Conservation (phyloP, 2,113 vertebrate species). For the Coreoperca whiteheadi region DNA sequence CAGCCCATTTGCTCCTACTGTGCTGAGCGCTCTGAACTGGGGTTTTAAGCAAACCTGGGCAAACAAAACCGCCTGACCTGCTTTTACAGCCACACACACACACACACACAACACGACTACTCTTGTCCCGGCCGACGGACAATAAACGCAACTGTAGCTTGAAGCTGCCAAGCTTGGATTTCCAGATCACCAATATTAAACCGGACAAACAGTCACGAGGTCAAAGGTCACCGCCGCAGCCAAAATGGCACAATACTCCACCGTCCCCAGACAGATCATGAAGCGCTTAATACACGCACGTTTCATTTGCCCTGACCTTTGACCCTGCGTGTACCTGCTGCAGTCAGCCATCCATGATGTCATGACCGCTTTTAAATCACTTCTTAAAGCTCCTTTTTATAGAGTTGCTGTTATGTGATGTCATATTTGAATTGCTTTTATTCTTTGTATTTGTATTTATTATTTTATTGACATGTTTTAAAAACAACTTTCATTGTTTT, state of each 20-base stretch:
- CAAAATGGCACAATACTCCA: background rate
- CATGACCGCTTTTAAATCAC: too few relatives aligned
- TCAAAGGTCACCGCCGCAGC: constrained; percentile 37
- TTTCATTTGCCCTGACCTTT: constrained; percentile 24
- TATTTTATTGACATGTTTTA: too few relatives aligned
- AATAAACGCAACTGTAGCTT: constrained; percentile 33
- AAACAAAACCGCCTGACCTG: constrained; percentile 73
- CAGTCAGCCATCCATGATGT: background rate
- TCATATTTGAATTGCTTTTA: too few relatives aligned
- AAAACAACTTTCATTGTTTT: too few relatives aligned
- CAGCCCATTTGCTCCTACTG: constrained; percentile 77
- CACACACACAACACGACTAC: background rate
- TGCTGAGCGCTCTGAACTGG: constrained; percentile 72
- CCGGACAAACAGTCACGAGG: background rate
- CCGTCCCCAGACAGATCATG: background rate
- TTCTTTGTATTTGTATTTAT: too few relatives aligned
- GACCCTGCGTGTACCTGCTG: constrained; percentile 44
- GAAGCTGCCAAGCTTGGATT: constrained; percentile 4
- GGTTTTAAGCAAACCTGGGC: constrained; percentile 75
- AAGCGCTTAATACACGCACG: background rate
- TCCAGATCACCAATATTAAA: background rate
- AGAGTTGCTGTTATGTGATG: too few relatives aligned
- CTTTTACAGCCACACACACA: constrained; percentile 70
- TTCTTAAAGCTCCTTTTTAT: too few relatives aligned
- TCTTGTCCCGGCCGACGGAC: background rate